These are phyloP conservation scores for Crocallis elinguaria DNA, from an alignment of 2,888 invertebrate genomes.

Conservation along the genomic window DNA sequence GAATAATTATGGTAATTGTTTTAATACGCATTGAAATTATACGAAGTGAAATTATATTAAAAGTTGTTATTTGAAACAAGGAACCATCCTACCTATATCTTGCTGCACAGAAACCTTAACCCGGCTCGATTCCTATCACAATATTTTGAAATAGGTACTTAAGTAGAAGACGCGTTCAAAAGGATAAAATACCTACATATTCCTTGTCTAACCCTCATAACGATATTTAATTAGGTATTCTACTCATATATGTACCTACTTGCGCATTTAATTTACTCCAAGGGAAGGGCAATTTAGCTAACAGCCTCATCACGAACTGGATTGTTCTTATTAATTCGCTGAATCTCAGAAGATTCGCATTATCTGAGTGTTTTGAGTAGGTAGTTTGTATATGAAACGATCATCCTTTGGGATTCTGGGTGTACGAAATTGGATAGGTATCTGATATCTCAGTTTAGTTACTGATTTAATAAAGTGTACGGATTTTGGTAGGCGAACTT, in stretches of 20 bases:
- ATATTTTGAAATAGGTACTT: too few relatives aligned
- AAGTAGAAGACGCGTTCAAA: too few relatives aligned
- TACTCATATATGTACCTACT: constrained; percentile 1
- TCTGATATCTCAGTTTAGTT: not conserved
- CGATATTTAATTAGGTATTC: constrained; percentile 16
- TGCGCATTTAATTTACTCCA: constrained; percentile 5
- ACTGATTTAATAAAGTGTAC: not conserved
- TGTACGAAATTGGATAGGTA: not conserved
- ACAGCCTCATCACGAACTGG: constrained; percentile 5
- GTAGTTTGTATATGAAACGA: not conserved
- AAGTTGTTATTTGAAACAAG: too few relatives aligned
- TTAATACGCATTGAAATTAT: too few relatives aligned
- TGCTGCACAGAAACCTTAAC: too few relatives aligned
- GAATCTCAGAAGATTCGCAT: constrained; percentile 2
- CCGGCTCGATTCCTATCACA: too few relatives aligned
- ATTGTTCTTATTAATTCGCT: constrained; percentile 7
- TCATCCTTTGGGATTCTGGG: not conserved
- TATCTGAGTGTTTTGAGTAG: not conserved
- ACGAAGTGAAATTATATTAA: too few relatives aligned
- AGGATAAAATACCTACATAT: too few relatives aligned
- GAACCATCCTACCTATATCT: too few relatives aligned
- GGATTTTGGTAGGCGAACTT: too few relatives aligned
- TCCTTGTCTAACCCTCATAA: too few relatives aligned
- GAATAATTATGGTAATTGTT: too few relatives aligned
- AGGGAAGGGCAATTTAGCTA: constrained; percentile 2